A percentile compares a stretch with the other conserved stretches of the same genome.
These are phyloP conservation scores for Tipula helvola DNA, from an alignment of 2,888 invertebrate species.

Conservation along the genomic window DNA sequence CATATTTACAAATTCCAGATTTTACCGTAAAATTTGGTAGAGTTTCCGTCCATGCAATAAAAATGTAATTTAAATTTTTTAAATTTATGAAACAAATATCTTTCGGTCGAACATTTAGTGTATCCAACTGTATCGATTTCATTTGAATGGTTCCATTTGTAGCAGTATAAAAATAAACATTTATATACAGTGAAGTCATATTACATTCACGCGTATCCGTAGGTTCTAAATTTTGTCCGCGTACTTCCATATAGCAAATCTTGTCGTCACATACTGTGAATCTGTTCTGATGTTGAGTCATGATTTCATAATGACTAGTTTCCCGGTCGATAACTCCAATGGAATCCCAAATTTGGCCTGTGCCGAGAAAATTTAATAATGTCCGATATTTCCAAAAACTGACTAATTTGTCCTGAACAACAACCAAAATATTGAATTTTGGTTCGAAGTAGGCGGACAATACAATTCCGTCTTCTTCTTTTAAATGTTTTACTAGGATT, in stretches of 20 bases:
- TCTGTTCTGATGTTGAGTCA: slow-evolving; percentile 27
- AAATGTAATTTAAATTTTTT: slow-evolving; percentile 30
- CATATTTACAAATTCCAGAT: slow-evolving; percentile 32
- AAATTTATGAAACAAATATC: slow-evolving; percentile 29
- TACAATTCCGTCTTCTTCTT: slow-evolving; percentile 25
- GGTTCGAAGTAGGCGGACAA: slow-evolving; percentile 28
- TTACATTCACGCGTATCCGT: slow-evolving; percentile 26
- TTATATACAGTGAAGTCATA: slow-evolving; percentile 30
- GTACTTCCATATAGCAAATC: slow-evolving; percentile 32
- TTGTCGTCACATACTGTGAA: slow-evolving; percentile 30
- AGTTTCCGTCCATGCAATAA: slow-evolving; percentile 33
- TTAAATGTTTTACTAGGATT: slow-evolving; percentile 16
- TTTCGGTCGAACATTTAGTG: slow-evolving; percentile 22
- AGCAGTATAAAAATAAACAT: slow-evolving; percentile 23
- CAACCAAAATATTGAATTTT: slow-evolving; percentile 25
- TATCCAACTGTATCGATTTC: slow-evolving; percentile 30
- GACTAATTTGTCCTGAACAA: slow-evolving; percentile 27
- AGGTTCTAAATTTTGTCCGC: slow-evolving; percentile 25
- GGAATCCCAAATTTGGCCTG: slow-evolving; percentile 24
- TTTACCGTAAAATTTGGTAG: slow-evolving; percentile 24
- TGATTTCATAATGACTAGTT: slow-evolving; percentile 27
- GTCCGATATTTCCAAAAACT: slow-evolving; percentile 32
- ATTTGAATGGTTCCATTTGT: slow-evolving; percentile 21
- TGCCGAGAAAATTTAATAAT: slow-evolving; percentile 24
- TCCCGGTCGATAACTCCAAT: slow-evolving; percentile 27